phyloP scores from a whole-genome alignment of 2,113 vertebrate genomes.

The Pelecanoides urinatrix region DNA sequence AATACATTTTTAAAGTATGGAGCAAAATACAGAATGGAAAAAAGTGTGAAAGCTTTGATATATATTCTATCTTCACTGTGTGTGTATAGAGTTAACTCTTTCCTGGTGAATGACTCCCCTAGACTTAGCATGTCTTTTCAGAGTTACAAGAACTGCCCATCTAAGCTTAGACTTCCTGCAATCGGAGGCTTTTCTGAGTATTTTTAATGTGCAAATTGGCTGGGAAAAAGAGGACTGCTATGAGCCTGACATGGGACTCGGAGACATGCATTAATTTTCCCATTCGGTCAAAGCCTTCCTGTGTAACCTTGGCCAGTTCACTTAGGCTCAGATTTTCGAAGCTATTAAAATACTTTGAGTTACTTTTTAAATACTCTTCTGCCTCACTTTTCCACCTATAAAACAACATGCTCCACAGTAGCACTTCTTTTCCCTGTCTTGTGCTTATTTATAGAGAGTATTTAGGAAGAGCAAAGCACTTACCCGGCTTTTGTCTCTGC shows the following conservation, averaged over 20 bases:
- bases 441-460: neutral
- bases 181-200: neutral
- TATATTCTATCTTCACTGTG: neutral
- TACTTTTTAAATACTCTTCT: neutral
- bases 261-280: neutral
- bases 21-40: conserved; percentile 19
- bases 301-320: neutral
- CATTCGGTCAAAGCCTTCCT: neutral
- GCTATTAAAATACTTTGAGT: neutral
- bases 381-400: neutral
- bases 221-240: neutral
- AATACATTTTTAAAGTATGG: conserved; percentile 20
- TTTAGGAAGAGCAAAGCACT: neutral
- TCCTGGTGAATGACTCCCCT: neutral
- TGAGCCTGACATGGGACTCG: neutral
- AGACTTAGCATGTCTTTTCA: neutral
- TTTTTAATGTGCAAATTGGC: neutral
- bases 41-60: neutral
- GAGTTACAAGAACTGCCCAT: neutral
- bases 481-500: neutral
- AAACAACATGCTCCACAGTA: neutral
- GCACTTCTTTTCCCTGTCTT: neutral
- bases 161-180: neutral
- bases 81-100: neutral
- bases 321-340: neutral